Conservation (phyloP, 1,140 invertebrate species). For the Monochamus saltuarius region DNA sequence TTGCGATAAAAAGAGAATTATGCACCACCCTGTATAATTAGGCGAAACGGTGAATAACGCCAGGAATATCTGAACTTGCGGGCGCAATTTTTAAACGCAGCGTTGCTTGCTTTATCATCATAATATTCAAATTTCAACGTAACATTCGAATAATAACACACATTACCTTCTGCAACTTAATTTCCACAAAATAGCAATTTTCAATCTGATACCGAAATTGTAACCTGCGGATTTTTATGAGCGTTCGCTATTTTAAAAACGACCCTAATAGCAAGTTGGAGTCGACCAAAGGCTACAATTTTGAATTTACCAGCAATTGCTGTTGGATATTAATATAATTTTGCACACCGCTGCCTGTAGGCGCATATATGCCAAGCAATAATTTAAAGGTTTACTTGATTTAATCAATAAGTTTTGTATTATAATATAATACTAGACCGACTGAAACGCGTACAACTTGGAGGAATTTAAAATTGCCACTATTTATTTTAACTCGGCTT, state of each 20-base stretch:
- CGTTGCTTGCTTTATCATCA: background rate
- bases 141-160: constrained; percentile 45
- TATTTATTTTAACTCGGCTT: constrained; percentile 5
- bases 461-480: constrained; percentile 4
- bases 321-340: constrained; percentile 51
- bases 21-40: too few species aligned
- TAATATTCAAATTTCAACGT: constrained; percentile 32
- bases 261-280: constrained; percentile 37
- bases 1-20: too few species aligned
- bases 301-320: constrained; percentile 49
- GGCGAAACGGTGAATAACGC: too few species aligned
- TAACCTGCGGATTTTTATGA: constrained; percentile 38
- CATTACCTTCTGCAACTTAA: constrained; percentile 49
- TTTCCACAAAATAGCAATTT: constrained; percentile 50
- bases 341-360: constrained; percentile 42
- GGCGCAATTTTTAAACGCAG: background rate
- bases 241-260: constrained; percentile 35
- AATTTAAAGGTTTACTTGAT: constrained; percentile 34
- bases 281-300: constrained; percentile 45
- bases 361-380: constrained; percentile 25
- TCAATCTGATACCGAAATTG: constrained; percentile 51
- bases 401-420: constrained; percentile 32
- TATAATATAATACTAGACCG: background rate
- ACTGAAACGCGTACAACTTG: too few species aligned
- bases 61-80: too few species aligned